phyloP scores from a whole-genome alignment of 2,888 invertebrate species.

The Baccha elongata region DNA sequence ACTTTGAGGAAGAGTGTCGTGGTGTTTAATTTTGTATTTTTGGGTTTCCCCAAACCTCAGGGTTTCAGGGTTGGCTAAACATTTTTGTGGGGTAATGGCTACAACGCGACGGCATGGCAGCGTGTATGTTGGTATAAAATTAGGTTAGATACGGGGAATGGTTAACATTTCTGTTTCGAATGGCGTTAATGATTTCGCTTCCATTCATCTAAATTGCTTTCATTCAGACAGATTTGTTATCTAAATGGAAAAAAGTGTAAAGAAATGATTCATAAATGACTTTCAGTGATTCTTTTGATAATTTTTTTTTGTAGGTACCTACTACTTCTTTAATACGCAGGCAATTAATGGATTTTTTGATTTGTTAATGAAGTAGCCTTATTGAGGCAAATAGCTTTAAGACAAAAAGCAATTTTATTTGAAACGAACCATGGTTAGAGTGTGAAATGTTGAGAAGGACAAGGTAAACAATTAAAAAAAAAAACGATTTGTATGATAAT shows the following conservation, averaged over 20 bases:
- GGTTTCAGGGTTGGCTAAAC: slow-evolving; percentile 59
- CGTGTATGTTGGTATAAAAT: slow-evolving; percentile 19
- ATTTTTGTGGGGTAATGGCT: slow-evolving; percentile 39
- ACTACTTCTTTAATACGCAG: slow-evolving; percentile 47
- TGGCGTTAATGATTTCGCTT: slow-evolving; percentile 71
- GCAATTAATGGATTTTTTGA: slow-evolving; percentile 66
- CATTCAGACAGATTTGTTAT: slow-evolving; percentile 71
- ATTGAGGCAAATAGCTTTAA: slow-evolving; percentile 67
- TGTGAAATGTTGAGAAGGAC: slow-evolving; percentile 50
- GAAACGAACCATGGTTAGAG: not conserved
- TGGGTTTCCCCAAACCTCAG: slow-evolving; percentile 14
- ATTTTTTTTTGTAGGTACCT: slow-evolving; percentile 38
- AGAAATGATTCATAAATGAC: slow-evolving; percentile 65
- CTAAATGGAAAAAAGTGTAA: slow-evolving; percentile 41
- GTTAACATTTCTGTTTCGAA: slow-evolving; percentile 61
- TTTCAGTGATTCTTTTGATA: slow-evolving; percentile 66
- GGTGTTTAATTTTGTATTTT: slow-evolving; percentile 69
- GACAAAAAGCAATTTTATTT: slow-evolving; percentile 33
- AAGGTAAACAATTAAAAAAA: slow-evolving; percentile 54
- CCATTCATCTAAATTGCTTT: slow-evolving; percentile 54
- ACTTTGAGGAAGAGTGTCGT: slow-evolving; percentile 59
- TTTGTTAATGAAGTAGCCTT: slow-evolving; percentile 48
- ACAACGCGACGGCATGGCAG: too few relatives aligned
- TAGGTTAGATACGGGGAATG: not conserved
- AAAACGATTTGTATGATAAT: slow-evolving; percentile 55